A percentile compares a stretch with the other conserved stretches of the same genome.
Evolutionary conservation across 1,140 invertebrate species (phyloP).

Genomic region (Nilaparvata lugens): DNA sequence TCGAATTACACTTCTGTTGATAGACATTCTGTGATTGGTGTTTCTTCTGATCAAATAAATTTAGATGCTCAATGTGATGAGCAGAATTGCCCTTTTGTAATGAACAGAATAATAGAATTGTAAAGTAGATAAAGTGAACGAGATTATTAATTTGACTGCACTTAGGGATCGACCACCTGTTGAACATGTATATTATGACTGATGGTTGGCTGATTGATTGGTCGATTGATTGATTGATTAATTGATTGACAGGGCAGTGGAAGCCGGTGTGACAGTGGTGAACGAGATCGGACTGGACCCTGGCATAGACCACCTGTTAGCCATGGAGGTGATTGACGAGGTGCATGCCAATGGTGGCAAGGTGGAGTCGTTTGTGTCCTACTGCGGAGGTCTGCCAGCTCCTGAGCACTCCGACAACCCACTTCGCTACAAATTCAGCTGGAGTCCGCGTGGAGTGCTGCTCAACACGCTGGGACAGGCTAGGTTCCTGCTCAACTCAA

Average conservation of each 20-base stretch:
- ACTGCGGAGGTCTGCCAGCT: constrained; percentile 92
- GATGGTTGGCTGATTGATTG: too few relatives aligned
- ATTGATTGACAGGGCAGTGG: constrained; percentile 29
- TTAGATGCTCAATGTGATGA: too few relatives aligned
- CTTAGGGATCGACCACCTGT: too few relatives aligned
- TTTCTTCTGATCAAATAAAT: too few relatives aligned
- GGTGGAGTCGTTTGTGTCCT: constrained; percentile 91
- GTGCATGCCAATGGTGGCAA: constrained; percentile 63
- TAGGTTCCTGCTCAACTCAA: constrained; percentile 75
- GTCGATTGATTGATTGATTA: too few relatives aligned
- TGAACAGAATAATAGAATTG: too few relatives aligned
- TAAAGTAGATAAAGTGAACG: too few relatives aligned
- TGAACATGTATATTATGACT: too few relatives aligned
- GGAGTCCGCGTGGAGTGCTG: constrained; percentile 87
- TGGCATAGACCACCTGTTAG: constrained; percentile 94
- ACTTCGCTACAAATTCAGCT: constrained; percentile 95
- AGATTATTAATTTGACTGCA: too few relatives aligned
- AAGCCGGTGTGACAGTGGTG: constrained; percentile 31
- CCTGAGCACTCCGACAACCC: constrained; percentile 93
- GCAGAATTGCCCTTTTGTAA: too few relatives aligned
- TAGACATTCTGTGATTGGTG: too few relatives aligned
- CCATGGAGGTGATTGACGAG: constrained; percentile 94
- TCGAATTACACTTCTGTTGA: too few relatives aligned
- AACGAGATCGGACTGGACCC: constrained; percentile 93
- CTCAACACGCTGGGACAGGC: constrained; percentile 82